These are phyloP conservation scores for Apodemus sylvaticus DNA, from an alignment of 2,113 vertebrate species.

Conservation along the genomic window DNA sequence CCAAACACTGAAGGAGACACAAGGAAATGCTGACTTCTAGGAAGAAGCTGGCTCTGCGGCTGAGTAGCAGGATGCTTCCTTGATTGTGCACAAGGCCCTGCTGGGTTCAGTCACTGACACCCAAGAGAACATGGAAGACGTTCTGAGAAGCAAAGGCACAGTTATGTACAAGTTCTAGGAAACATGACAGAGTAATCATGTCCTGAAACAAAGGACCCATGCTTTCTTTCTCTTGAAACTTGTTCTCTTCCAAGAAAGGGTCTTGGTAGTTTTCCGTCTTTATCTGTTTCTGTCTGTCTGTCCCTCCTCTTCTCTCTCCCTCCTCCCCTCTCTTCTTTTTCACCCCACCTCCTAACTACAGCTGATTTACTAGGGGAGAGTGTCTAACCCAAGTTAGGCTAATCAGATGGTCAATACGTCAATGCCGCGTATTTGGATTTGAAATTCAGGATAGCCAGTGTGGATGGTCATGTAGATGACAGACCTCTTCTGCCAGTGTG, in stretches of 20 bases:
- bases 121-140: background rate
- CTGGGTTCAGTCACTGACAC: background rate
- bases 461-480: background rate
- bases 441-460: background rate
- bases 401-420: background rate
- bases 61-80: background rate
- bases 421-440: constrained; percentile 30
- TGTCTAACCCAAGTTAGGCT: background rate
- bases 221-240: background rate
- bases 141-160: background rate
- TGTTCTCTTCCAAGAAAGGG: background rate
- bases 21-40: background rate
- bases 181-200: background rate
- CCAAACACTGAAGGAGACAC: background rate
- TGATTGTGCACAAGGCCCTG: background rate
- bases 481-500: constrained; percentile 3
- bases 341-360: background rate
- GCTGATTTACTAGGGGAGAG: background rate
- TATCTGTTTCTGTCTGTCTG: background rate
- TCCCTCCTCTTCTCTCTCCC: background rate
- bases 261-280: background rate
- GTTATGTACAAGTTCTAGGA: background rate
- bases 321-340: background rate
- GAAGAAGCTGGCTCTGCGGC: background rate
- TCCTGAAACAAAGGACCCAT: background rate